A percentile compares a stretch with the other conserved stretches of the same genome.
These are phyloP conservation scores for Pelusios castaneus DNA, from an alignment of 2,113 vertebrate species.

Conservation along the genomic window DNA sequence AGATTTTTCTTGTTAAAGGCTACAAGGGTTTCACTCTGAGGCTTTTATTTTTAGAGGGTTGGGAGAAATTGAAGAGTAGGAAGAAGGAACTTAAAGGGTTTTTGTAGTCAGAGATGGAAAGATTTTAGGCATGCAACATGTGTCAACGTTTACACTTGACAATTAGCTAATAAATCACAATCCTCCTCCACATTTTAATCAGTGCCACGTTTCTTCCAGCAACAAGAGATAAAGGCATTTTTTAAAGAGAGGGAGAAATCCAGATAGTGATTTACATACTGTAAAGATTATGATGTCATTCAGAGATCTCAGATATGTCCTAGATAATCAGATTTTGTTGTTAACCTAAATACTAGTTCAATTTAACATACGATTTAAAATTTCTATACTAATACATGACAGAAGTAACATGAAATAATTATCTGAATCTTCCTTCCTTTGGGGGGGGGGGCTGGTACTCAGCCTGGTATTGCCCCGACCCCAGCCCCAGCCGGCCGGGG, in stretches of 20 bases:
- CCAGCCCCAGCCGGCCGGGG: no score
- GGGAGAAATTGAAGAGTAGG: not conserved
- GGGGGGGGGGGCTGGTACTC: no score
- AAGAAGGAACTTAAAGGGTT: not conserved
- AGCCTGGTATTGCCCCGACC: no score
- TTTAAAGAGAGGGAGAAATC: not conserved
- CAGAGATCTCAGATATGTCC: constrained; percentile 26
- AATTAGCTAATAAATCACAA: constrained; percentile 59
- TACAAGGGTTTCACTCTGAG: not conserved
- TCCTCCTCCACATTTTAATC: constrained; percentile 62
- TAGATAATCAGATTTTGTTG: constrained; percentile 30
- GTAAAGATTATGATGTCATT: constrained; percentile 38
- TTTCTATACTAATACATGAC: constrained; percentile 8
- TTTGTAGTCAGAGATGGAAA: not conserved
- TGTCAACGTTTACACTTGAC: constrained; percentile 37
- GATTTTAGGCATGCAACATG: constrained; percentile 14
- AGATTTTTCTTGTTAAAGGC: constrained; percentile 29
- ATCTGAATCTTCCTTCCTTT: constrained; percentile 14
- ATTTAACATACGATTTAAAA: not conserved
- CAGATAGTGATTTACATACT: constrained; percentile 63
- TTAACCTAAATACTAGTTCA: not conserved
- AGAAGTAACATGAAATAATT: constrained; percentile 4
- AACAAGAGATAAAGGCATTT: constrained; percentile 58
- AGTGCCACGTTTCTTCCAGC: constrained; percentile 34
- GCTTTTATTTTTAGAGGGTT: not conserved